phyloP scores from a whole-genome alignment of 2,888 invertebrate species.

The Dryomyza anilis region DNA sequence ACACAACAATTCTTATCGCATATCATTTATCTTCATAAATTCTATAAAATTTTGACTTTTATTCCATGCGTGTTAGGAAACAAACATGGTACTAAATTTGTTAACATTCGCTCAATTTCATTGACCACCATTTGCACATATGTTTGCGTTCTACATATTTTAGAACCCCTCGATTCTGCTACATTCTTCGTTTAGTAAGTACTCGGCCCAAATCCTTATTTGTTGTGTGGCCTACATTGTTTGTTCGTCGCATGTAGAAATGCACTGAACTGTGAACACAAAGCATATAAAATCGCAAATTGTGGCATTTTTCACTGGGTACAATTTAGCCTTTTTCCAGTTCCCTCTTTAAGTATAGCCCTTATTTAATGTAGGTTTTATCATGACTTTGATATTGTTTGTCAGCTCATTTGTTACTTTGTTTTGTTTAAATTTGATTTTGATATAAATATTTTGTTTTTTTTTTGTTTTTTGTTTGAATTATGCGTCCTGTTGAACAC shows the following conservation, averaged over 20 bases:
- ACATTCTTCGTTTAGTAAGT: no score
- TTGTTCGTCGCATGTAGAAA: slow-evolving; percentile 22
- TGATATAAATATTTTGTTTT: not conserved
- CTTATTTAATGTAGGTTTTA: no score
- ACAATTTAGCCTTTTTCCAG: no score
- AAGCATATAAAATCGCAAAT: slow-evolving; percentile 10
- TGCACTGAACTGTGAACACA: slow-evolving; percentile 18
- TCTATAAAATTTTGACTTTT: not conserved
- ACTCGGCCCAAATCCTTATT: not conserved
- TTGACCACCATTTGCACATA: slow-evolving; percentile 18
- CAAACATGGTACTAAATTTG: not conserved
- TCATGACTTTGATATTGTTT: no score
- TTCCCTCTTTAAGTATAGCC: no score
- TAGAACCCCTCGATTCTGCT: no score
- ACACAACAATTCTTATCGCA: no score
- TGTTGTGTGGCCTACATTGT: slow-evolving; percentile 23
- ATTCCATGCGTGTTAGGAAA: not conserved
- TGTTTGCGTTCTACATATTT: not conserved
- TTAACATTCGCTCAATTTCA: not conserved
- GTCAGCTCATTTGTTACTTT: not conserved
- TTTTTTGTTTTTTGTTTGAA: no score
- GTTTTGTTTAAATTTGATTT: slow-evolving; percentile 10
- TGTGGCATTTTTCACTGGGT: slow-evolving; percentile 12
- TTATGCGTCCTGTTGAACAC: no score
- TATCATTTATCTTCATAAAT: no score